These are phyloP conservation scores for Pectinophora gossypiella DNA, from an alignment of 1,140 invertebrate species.

Conservation along the genomic window DNA sequence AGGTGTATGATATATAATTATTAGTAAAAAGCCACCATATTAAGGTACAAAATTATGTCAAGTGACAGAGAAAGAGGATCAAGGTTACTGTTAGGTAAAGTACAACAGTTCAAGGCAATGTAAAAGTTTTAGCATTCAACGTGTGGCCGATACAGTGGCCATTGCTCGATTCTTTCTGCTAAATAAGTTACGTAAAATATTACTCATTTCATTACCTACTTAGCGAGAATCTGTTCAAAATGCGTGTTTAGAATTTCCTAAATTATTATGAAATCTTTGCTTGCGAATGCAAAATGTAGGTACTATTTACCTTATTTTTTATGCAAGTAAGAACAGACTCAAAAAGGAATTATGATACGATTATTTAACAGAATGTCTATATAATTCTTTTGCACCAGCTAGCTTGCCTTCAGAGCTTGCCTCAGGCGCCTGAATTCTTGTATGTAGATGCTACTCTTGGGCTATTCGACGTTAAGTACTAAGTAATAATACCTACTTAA, in stretches of 20 bases:
- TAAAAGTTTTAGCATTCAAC: background rate
- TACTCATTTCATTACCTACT: background rate
- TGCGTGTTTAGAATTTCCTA: background rate
- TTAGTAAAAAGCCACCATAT: background rate
- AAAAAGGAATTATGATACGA: background rate
- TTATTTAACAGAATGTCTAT: conserved; percentile 27
- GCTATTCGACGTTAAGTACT: conserved; percentile 27
- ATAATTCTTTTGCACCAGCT: conserved; percentile 33
- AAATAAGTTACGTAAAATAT: background rate
- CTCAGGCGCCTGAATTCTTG: conserved; percentile 45
- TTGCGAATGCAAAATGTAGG: background rate
- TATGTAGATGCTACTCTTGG: conserved; percentile 51
- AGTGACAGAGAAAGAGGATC: background rate
- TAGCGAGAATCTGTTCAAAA: background rate
- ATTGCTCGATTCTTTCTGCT: background rate
- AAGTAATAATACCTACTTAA: background rate
- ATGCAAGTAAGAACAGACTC: background rate
- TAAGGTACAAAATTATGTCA: background rate
- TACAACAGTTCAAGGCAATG: background rate
- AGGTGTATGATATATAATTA: background rate
- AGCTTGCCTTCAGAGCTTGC: conserved; percentile 44
- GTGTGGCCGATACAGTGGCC: background rate
- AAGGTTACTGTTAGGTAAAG: background rate
- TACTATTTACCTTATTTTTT: background rate
- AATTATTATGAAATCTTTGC: background rate